These are phyloP conservation scores for Folsomia candida DNA, from an alignment of 2,888 invertebrate species.

Conservation along the genomic window DNA sequence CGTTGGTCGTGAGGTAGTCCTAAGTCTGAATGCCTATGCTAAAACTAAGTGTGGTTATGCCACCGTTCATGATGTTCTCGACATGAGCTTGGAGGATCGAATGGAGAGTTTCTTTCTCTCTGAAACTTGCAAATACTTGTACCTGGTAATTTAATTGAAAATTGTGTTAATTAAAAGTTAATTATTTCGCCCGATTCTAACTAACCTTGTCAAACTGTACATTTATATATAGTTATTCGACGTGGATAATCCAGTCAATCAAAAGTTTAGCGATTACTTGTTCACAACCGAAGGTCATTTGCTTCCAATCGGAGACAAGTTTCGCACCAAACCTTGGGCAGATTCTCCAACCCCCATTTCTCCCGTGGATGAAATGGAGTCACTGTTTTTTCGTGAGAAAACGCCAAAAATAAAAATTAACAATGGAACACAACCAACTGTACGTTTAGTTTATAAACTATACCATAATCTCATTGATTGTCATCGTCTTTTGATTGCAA, in stretches of 20 bases:
- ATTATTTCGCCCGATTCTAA: too few species aligned
- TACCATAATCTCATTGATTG: slow-evolving; percentile 4
- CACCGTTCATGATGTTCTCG: slow-evolving; percentile 63
- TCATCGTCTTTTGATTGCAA: not conserved
- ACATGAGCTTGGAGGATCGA: slow-evolving; percentile 62
- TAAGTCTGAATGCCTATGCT: slow-evolving; percentile 58
- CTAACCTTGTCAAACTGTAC: slow-evolving; percentile 11
- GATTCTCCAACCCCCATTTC: slow-evolving; percentile 35
- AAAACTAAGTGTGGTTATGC: slow-evolving; percentile 64
- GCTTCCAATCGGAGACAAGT: slow-evolving; percentile 55
- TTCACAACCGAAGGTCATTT: slow-evolving; percentile 65
- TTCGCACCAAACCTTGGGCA: slow-evolving; percentile 51
- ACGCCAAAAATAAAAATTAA: slow-evolving; percentile 37
- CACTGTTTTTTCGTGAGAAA: slow-evolving; percentile 44
- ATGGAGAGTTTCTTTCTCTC: slow-evolving; percentile 67
- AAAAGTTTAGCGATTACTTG: slow-evolving; percentile 57
- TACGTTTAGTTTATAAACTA: slow-evolving; percentile 34
- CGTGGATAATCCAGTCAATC: slow-evolving; percentile 62
- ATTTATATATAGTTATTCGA: slow-evolving; percentile 61
- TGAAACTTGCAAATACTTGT: slow-evolving; percentile 66
- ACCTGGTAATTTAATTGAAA: slow-evolving; percentile 57
- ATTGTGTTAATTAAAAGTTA: not conserved
- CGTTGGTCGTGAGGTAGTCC: slow-evolving; percentile 62
- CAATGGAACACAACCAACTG: slow-evolving; percentile 51
- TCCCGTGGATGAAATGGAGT: slow-evolving; percentile 34